A percentile compares a stretch with the other conserved stretches of the same genome.
These are phyloP conservation scores for Sarcophaga subvicina DNA, from an alignment of 2,888 invertebrate genomes.

Conservation along the genomic window DNA sequence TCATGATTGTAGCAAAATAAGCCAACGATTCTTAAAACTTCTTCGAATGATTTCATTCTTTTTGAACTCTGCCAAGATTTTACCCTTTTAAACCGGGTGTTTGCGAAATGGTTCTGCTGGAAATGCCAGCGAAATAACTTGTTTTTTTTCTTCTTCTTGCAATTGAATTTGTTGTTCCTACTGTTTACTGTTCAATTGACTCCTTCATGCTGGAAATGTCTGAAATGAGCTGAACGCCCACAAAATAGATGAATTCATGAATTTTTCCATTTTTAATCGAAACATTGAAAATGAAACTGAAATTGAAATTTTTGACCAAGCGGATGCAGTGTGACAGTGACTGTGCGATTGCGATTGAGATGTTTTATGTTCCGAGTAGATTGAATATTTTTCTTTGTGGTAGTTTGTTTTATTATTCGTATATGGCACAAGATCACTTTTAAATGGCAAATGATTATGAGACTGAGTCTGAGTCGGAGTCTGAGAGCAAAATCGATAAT, in stretches of 20 bases:
- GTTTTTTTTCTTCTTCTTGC: not conserved
- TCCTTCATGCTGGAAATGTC: slow-evolving; percentile 20
- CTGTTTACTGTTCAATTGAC: not conserved
- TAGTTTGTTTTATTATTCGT: not conserved
- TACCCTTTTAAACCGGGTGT: not conserved
- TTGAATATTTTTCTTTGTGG: not conserved
- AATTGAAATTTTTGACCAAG: slow-evolving; percentile 49
- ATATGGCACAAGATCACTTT: slow-evolving; percentile 35
- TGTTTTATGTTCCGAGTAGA: not conserved
- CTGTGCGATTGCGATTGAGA: not conserved
- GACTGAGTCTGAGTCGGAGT: not conserved
- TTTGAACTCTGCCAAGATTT: not conserved
- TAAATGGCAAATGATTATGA: slow-evolving; percentile 65
- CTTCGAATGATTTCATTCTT: slow-evolving; percentile 10
- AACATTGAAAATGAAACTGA: slow-evolving; percentile 58
- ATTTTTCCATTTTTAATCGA: not conserved
- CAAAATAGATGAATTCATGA: slow-evolving; percentile 39
- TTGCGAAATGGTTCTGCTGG: slow-evolving; percentile 36
- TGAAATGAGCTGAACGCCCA: slow-evolving; percentile 44
- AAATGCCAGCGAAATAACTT: slow-evolving; percentile 47
- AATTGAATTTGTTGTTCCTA: not conserved
- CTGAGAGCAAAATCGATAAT: slow-evolving; percentile 33
- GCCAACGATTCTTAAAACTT: not conserved
- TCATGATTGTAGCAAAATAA: no score
- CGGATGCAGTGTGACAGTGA: slow-evolving; percentile 35